Percentiles rank a stretch among this genome's conserved stretches.
These are phyloP conservation scores for Actinemys pallida DNA, from an alignment of 2,113 vertebrate species.

Conservation along the genomic window DNA sequence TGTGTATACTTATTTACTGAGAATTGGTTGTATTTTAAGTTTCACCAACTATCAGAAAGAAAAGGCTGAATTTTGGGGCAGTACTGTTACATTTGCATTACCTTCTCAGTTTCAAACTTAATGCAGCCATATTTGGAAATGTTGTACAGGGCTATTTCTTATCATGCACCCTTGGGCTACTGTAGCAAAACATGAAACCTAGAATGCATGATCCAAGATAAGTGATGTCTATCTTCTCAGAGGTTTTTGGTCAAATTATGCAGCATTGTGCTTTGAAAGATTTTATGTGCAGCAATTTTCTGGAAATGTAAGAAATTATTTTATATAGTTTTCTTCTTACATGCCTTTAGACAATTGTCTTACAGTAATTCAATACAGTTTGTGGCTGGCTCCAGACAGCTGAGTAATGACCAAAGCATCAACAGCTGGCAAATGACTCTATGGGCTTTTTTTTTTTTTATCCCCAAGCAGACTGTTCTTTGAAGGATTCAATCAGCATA, in stretches of 20 bases:
- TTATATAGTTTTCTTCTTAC: conserved; percentile 68
- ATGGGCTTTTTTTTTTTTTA: conserved; percentile 42
- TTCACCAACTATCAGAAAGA: background rate
- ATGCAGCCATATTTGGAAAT: background rate
- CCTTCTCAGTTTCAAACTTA: background rate
- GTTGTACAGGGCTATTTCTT: background rate
- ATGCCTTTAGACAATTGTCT: conserved; percentile 62
- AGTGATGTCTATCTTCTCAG: background rate
- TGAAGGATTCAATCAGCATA: conserved; percentile 74
- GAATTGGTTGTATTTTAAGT: background rate
- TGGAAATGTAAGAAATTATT: conserved; percentile 54
- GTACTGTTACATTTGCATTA: background rate
- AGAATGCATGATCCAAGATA: background rate
- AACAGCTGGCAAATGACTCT: conserved; percentile 78
- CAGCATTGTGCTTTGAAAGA: background rate
- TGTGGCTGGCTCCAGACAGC: conserved; percentile 81
- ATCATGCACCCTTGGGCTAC: background rate
- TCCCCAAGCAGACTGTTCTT: conserved; percentile 60
- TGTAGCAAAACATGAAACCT: background rate
- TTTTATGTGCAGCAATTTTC: conserved; percentile 11
- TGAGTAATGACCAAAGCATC: conserved; percentile 79
- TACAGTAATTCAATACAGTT: conserved; percentile 74
- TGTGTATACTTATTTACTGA: background rate
- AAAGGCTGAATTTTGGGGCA: background rate
- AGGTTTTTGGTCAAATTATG: background rate